Conservation (phyloP, 2,797 vertebrate genomes). For the Enteromius unitaeniatus region DNA sequence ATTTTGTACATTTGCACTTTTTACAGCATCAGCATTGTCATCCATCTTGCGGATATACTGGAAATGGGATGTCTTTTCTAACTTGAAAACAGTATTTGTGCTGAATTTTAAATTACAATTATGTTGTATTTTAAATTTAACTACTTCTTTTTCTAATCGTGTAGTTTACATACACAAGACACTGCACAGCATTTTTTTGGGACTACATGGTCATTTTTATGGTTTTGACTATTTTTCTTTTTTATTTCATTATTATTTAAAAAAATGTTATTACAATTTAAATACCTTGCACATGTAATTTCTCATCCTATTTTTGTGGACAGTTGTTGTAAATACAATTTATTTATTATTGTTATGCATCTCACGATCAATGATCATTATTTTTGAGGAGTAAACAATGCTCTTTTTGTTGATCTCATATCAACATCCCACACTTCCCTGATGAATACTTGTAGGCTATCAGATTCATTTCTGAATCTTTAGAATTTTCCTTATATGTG, state of each 20-base stretch:
- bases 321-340: background rate
- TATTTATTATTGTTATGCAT: background rate
- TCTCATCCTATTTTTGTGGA: background rate
- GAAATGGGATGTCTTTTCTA: background rate
- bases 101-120: background rate
- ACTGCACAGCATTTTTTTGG: background rate
- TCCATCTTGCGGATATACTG: background rate
- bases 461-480: background rate
- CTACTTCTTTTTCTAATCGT: background rate
- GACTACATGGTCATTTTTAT: background rate
- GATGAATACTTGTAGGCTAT: background rate
- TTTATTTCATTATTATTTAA: no score
- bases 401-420: background rate
- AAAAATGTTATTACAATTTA: no score
- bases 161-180: background rate
- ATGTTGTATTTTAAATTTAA: background rate
- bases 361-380: background rate
- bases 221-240: background rate
- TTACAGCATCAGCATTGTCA: background rate
- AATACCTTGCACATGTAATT: background rate
- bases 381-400: background rate
- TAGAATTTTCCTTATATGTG: background rate
- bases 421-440: background rate
- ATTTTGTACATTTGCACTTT: background rate
- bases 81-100: background rate